Conservation (phyloP, 2,113 vertebrate genomes). For the Promerops cafer region DNA sequence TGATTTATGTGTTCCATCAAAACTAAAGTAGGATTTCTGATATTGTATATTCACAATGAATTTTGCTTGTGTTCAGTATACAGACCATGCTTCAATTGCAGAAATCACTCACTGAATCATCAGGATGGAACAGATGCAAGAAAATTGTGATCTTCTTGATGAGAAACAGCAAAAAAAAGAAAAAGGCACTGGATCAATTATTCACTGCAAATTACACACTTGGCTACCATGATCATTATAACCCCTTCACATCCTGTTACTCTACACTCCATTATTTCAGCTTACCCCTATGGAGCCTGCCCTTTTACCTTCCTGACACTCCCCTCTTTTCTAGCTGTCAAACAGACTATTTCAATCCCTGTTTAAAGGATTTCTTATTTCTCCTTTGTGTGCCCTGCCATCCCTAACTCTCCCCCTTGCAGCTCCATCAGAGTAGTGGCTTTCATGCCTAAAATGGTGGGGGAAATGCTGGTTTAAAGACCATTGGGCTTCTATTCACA, state of each 20-base stretch:
- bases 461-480: constrained; percentile 31
- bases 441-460: constrained; percentile 53
- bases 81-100: background rate
- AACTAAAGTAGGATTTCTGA: constrained; percentile 9
- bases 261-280: constrained; percentile 14
- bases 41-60: constrained; percentile 7
- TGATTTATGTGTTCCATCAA: constrained; percentile 45
- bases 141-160: constrained; percentile 30
- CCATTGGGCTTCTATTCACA: constrained; percentile 36
- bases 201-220: constrained; percentile 31
- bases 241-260: background rate
- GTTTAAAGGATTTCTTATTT: constrained; percentile 53
- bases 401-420: constrained; percentile 5
- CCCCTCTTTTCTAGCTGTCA: constrained; percentile 41
- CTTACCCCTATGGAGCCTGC: background rate
- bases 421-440: background rate
- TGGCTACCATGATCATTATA: background rate
- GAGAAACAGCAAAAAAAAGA: background rate
- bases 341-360: constrained; percentile 30
- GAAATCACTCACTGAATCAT: constrained; percentile 48
- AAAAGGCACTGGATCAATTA: constrained; percentile 11
- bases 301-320: constrained; percentile 44
- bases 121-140: constrained; percentile 24
- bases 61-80: constrained; percentile 23
- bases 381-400: constrained; percentile 33